Conservation (phyloP, 2,888 invertebrate genomes). For the Syrphus vitripennis region DNA sequence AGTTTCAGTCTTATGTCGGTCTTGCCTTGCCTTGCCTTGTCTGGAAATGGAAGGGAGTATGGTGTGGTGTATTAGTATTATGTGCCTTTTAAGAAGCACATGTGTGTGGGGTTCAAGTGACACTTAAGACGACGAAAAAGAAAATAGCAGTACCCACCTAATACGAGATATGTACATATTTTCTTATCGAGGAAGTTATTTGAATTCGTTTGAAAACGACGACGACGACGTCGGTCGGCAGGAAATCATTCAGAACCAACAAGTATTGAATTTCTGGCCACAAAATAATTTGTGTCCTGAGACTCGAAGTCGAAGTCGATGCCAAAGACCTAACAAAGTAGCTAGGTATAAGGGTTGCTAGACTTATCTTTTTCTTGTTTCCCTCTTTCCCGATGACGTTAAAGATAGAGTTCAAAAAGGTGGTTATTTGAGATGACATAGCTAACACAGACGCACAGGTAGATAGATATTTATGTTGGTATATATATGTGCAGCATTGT, state of each 20-base stretch:
- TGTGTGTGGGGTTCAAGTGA: conserved; percentile 66
- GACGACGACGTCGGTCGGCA: too few relatives aligned
- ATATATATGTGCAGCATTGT: background rate
- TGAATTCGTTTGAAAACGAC: conserved; percentile 60
- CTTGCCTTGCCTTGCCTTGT: background rate
- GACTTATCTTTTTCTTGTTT: conserved; percentile 22
- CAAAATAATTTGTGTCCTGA: conserved; percentile 21
- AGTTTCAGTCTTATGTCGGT: background rate
- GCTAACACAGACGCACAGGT: conserved; percentile 22
- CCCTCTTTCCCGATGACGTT: background rate
- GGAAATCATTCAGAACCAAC: conserved; percentile 58
- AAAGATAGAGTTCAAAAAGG: conserved; percentile 55
- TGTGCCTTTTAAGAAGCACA: conserved; percentile 26
- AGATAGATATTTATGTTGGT: background rate
- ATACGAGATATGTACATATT: background rate
- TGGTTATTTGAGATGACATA: conserved; percentile 67
- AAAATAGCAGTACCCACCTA: conserved; percentile 9
- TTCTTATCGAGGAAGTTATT: conserved; percentile 67
- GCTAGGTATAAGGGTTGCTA: conserved; percentile 6
- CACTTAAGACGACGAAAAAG: conserved; percentile 46
- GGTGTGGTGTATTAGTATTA: background rate
- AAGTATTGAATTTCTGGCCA: conserved; percentile 65
- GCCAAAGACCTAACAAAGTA: background rate
- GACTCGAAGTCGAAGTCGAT: too few relatives aligned
- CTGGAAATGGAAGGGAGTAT: background rate